phyloP scores from a whole-genome alignment of 2,113 vertebrate genomes.

The Bubalus kerabau region DNA sequence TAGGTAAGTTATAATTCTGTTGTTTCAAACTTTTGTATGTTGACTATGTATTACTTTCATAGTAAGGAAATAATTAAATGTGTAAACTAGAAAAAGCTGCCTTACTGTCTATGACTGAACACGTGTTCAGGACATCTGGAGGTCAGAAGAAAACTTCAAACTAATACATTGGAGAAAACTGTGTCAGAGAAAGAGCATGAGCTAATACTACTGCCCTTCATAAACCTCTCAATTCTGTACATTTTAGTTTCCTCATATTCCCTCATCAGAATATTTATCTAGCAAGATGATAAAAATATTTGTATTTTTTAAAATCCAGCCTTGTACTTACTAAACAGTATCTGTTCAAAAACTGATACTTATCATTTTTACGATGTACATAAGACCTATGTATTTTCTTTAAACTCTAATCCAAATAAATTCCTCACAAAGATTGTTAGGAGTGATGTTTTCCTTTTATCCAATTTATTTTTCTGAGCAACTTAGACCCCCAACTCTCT shows the following conservation, averaged over 20 bases:
- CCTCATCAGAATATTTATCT: not conserved
- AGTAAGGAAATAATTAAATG: constrained; percentile 12
- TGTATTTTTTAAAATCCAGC: constrained; percentile 17
- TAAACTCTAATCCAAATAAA: constrained; percentile 19
- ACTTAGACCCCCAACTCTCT: constrained; percentile 21
- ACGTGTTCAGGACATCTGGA: not conserved
- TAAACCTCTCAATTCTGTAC: not conserved
- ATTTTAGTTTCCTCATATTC: not conserved
- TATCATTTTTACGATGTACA: not conserved
- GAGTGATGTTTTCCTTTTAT: constrained; percentile 1
- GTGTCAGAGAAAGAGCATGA: not conserved
- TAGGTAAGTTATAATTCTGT: not conserved
- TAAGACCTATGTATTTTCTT: not conserved
- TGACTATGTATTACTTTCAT: not conserved
- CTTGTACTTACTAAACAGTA: not conserved
- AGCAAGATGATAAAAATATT: not conserved
- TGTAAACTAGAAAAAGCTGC: not conserved
- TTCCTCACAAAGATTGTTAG: not conserved
- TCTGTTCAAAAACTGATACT: constrained; percentile 14
- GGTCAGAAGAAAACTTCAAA: constrained; percentile 28
- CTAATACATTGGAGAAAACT: not conserved
- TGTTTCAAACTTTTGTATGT: not conserved
- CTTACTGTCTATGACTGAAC: not conserved
- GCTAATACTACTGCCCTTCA: not conserved
- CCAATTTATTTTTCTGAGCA: not conserved